These are phyloP conservation scores for Cladorhizidae sp. DNA, from an alignment of 37 sponge, comb jelly and placozoan species.

Conservation along the genomic window DNA sequence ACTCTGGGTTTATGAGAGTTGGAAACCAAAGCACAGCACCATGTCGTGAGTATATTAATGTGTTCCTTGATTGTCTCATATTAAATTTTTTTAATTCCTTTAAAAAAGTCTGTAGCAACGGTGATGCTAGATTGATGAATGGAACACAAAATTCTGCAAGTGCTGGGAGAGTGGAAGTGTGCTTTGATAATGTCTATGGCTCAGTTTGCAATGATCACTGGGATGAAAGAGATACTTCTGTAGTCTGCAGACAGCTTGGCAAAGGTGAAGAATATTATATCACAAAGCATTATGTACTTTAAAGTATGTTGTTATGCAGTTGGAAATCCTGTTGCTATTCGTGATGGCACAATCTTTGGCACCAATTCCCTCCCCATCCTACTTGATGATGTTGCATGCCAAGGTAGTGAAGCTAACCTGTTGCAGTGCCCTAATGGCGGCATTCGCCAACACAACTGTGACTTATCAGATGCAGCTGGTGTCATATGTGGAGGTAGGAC, in stretches of 20 bases:
- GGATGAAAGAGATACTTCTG: slow-evolving; percentile 37
- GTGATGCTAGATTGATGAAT: slow-evolving; percentile 27
- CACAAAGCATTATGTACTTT: too few species aligned
- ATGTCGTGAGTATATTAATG: background rate
- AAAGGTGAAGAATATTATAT: background rate
- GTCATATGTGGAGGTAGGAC: slow-evolving; percentile 23
- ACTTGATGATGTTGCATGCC: slow-evolving; percentile 10
- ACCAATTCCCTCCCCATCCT: background rate
- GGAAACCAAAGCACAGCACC: background rate
- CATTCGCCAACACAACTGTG: slow-evolving; percentile 6
- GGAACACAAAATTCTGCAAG: background rate
- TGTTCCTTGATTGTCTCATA: background rate
- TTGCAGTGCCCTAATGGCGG: slow-evolving; percentile 1
- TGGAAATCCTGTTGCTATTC: background rate
- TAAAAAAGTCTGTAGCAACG: slow-evolving; percentile 4
- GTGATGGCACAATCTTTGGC: background rate
- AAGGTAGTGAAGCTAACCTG: background rate
- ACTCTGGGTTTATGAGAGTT: background rate
- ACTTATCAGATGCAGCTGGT: background rate
- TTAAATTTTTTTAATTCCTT: background rate
- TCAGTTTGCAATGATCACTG: slow-evolving; percentile 50
- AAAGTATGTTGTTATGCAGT: background rate
- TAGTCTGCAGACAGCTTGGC: slow-evolving; percentile 27
- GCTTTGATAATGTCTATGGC: slow-evolving; percentile 11
- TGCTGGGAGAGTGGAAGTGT: slow-evolving; percentile 46